A percentile compares a stretch with the other conserved stretches of the same genome.
phyloP scores from a whole-genome alignment of 2,797 vertebrate genomes.

The Pseudocheirus occidentalis region DNA sequence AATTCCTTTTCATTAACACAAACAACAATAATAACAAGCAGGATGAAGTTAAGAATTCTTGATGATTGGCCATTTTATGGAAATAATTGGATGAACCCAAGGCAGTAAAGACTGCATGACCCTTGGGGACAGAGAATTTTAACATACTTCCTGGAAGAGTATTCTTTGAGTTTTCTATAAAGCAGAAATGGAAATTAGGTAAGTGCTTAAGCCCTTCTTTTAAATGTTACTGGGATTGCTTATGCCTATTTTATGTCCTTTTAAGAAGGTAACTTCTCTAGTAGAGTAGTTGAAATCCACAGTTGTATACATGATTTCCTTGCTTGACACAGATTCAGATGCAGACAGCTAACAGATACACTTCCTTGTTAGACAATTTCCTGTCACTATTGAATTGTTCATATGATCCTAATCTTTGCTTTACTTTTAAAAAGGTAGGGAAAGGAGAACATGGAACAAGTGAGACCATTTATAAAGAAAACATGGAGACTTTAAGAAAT shows the following conservation, averaged over 20 bases:
- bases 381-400: constrained; percentile 36
- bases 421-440: constrained; percentile 15
- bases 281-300: constrained; percentile 22
- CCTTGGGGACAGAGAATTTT: neutral
- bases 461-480: constrained; percentile 25
- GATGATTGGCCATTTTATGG: neutral
- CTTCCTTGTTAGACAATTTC: constrained; percentile 65
- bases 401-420: constrained; percentile 36
- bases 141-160: neutral
- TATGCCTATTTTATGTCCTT: neutral
- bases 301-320: neutral
- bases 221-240: neutral
- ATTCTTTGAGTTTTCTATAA: neutral
- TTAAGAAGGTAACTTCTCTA: neutral
- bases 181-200: constrained; percentile 36
- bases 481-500: constrained; percentile 9
- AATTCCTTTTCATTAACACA: constrained; percentile 1
- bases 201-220: constrained; percentile 21
- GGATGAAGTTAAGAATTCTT: constrained; percentile 35
- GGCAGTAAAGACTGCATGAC: neutral
- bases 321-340: constrained; percentile 3
- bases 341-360: constrained; percentile 13
- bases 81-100: constrained; percentile 33
- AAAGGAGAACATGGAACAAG: constrained; percentile 17
- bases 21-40: neutral